Evolutionary conservation across 2,113 vertebrate species (phyloP), one percentile per base, ranked within the genome.

Genomic region (Limanda limanda): DNA sequence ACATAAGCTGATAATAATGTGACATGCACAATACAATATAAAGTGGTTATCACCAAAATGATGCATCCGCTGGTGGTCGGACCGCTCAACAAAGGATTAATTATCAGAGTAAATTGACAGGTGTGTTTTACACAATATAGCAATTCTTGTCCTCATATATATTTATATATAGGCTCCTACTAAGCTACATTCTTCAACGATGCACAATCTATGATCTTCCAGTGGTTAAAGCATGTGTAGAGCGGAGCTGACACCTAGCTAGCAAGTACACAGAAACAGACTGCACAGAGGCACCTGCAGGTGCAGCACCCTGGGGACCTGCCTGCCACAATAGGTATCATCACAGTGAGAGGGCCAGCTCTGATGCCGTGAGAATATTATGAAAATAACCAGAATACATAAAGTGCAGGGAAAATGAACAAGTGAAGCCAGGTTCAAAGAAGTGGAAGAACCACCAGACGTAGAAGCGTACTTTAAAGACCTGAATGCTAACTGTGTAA

Each of bases 281-380:
- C 60, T 47, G 42, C 75, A 69, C 31, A 83, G 14, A 67, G 81
- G 68, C 78, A 80, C 83, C 81, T 87, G 78, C 76, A 81, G 82
- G 75, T 74, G 79, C 75, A 79, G 77, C 71, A 56, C 73, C 82
- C 83, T 55, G 72, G 59, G 81, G 83, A 71, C 51, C 56, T 31
- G 67, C 69, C 77, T 90, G 79, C 85, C 87, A 81, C 79, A 69
- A 62, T 27, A 64, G 24, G 78, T 76, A 70, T 71, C 73, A 54
- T 89, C 88, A 85, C 61, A 65, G 12, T 24, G 18, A 65, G 68
- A 71, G 12, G 55, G 60, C 71, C 7, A 17, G 65, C 71, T 87
- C 74, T 65, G 56, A 82, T 66, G 70, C 61, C 13, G 27, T 64
- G 52, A 76, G 73, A 71, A 65, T 75, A 75, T 73, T 61, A 71